Evolutionary conservation across 2,888 invertebrate genomes (phyloP).

Genomic region (Napeogenes inachia): DNA sequence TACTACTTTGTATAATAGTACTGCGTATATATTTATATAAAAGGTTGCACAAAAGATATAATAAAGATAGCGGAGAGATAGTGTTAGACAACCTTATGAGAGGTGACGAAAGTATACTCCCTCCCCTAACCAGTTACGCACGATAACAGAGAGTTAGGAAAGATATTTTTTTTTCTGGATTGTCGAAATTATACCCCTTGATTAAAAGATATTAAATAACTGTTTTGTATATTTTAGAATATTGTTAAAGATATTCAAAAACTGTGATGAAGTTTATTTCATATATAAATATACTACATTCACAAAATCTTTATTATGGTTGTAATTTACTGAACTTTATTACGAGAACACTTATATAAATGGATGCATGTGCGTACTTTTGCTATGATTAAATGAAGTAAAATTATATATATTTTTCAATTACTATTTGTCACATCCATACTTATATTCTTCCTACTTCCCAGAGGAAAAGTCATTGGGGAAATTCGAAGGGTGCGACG

Average conservation of each 20-base stretch:
- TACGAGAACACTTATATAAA: too few species aligned
- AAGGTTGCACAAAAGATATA: conserved; percentile 27
- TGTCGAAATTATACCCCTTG: too few species aligned
- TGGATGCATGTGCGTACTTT: too few species aligned
- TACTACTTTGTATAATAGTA: conserved; percentile 1
- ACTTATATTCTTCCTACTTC: conserved; percentile 54
- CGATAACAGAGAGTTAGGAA: conserved; percentile 32
- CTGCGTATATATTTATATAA: conserved; percentile 11
- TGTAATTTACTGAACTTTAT: too few species aligned
- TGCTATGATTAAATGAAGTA: neutral
- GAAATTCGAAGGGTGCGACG: conserved; percentile 74
- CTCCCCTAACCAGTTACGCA: conserved; percentile 40
- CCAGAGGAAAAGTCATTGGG: conserved; percentile 69
- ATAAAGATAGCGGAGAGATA: conserved; percentile 32
- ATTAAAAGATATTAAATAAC: too few species aligned
- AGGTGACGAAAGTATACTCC: conserved; percentile 34
- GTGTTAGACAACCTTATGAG: conserved; percentile 23
- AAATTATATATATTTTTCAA: conserved; percentile 1
- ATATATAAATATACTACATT: too few species aligned
- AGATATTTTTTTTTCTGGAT: neutral
- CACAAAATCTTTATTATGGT: too few species aligned
- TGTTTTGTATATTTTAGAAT: too few species aligned
- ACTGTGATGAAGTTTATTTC: too few species aligned
- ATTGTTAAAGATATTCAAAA: too few species aligned
- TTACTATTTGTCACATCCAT: conserved; percentile 48